Percentiles rank a stretch among this genome's conserved stretches.
Evolutionary conservation across 2,888 invertebrate genomes (phyloP).

Genomic region (Brachycybe producta): DNA sequence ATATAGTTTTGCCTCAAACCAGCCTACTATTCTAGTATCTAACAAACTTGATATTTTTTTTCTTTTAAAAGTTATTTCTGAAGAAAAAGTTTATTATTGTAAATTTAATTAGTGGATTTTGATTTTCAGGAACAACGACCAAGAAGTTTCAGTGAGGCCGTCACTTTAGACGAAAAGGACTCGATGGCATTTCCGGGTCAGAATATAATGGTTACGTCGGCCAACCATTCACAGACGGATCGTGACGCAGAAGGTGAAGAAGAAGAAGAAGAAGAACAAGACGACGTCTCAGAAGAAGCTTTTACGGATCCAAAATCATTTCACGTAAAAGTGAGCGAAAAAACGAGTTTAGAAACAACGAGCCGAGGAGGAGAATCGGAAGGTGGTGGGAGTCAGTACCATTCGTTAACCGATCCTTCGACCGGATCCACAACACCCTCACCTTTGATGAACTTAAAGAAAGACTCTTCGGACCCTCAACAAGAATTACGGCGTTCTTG

Average conservation of each 20-base stretch:
- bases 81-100: too few species aligned
- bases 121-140: too few species aligned
- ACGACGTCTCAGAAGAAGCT: not conserved
- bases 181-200: not conserved
- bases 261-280: not conserved
- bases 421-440: conserved; percentile 10
- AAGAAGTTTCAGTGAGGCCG: too few species aligned
- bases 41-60: too few species aligned
- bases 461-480: too few species aligned
- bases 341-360: conserved; percentile 7
- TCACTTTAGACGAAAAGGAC: too few species aligned
- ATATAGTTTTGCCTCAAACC: too few species aligned
- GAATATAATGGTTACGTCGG: not conserved
- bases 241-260: not conserved
- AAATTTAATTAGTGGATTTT: not conserved
- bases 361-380: conserved; percentile 6
- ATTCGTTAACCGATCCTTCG: conserved; percentile 19
- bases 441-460: too few species aligned
- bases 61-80: too few species aligned
- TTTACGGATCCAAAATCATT: not conserved
- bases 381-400: conserved; percentile 17
- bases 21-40: too few species aligned
- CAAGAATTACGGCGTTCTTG: too few species aligned
- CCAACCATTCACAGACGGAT: not conserved
- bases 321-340: not conserved